Conservation (phyloP, 2,888 invertebrate genomes). For the Drosophila rellima region DNA sequence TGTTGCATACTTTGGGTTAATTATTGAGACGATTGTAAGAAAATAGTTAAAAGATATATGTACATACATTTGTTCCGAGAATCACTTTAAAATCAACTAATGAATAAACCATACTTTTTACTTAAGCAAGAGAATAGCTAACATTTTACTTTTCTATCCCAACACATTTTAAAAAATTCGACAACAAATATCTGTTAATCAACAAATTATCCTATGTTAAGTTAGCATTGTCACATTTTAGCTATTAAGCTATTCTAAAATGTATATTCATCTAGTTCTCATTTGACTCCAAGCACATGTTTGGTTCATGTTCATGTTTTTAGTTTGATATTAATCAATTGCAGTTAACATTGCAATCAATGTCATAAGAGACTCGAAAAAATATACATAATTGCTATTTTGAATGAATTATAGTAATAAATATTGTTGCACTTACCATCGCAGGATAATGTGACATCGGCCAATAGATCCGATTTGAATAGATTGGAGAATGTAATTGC, state of each 20-base stretch:
- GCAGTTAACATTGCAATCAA: constrained; percentile 23
- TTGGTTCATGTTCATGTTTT: neutral
- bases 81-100: no score
- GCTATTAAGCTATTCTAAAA: neutral
- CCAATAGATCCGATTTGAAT: constrained; percentile 96
- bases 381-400: no score
- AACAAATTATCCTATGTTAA: no score
- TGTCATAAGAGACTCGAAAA: constrained; percentile 17
- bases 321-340: neutral
- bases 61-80: neutral
- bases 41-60: neutral
- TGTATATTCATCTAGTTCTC: neutral
- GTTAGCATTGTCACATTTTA: neutral
- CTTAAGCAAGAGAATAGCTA: no score
- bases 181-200: no score
- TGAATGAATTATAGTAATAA: neutral
- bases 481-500: constrained; percentile 96
- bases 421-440: constrained; percentile 90
- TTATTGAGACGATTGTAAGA: neutral
- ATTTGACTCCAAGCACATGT: neutral
- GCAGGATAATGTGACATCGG: constrained; percentile 96
- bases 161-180: no score
- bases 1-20: neutral
- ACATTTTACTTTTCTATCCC: no score
- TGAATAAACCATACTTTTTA: no score